Conservation (phyloP, 2,113 vertebrate species). For the Salvator merianae region DNA sequence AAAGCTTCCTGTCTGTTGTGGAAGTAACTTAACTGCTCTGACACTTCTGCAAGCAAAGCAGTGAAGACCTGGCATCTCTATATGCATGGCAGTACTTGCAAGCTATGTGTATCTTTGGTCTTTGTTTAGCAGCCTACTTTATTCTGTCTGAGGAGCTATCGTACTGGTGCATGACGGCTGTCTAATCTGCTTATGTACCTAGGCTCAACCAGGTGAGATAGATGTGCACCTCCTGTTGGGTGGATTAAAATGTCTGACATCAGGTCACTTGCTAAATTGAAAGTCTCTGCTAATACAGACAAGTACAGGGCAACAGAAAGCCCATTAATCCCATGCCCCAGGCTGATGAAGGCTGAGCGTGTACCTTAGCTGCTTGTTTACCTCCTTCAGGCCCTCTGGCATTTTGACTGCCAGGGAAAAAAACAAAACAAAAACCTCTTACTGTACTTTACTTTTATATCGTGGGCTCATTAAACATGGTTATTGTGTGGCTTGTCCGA, state of each 20-base stretch:
- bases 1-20: background rate
- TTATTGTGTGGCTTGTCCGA: background rate
- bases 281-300: conserved; percentile 56
- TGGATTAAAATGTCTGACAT: conserved; percentile 65
- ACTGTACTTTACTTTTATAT: background rate
- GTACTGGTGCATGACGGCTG: conserved; percentile 41
- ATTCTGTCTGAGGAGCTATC: conserved; percentile 48
- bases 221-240: conserved; percentile 54
- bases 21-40: background rate
- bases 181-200: conserved; percentile 67
- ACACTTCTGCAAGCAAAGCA: background rate
- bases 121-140: conserved; percentile 46
- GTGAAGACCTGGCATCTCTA: background rate
- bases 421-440: background rate
- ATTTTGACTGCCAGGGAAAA: background rate
- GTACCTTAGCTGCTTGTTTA: conserved; percentile 9
- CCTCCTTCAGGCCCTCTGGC: conserved; percentile 27
- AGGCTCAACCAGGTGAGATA: conserved; percentile 63
- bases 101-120: conserved; percentile 31
- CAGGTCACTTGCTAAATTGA: conserved; percentile 57
- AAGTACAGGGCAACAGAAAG: conserved; percentile 54
- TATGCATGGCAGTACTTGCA: background rate
- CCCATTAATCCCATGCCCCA: conserved; percentile 37
- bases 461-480: background rate
- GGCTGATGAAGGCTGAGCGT: conserved; percentile 38